Evolutionary conservation across 2,888 invertebrate genomes (phyloP).

Genomic region (Lepidocyrtinus sp.): DNA sequence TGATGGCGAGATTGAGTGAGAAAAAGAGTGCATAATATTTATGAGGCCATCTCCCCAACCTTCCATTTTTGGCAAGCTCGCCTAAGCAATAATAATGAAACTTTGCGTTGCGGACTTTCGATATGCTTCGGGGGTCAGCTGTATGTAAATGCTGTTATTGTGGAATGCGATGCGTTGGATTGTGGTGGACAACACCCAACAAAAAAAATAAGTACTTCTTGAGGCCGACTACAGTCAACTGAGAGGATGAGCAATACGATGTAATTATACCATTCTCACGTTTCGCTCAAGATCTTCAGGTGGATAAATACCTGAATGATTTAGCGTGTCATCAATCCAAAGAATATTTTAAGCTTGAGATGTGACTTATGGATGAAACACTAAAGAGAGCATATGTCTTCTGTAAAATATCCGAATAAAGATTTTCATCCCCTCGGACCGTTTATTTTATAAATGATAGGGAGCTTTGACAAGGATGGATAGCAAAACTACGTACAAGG

Average conservation of each 20-base stretch:
- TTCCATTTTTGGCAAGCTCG: slow-evolving; percentile 50
- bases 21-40: slow-evolving; percentile 30
- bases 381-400: too few species aligned
- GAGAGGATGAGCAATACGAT: background rate
- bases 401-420: too few species aligned
- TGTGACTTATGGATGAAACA: background rate
- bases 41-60: slow-evolving; percentile 18
- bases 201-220: too few species aligned
- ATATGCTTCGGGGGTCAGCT: background rate
- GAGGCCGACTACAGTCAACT: too few species aligned
- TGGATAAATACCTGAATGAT: background rate
- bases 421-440: too few species aligned
- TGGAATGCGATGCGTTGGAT: slow-evolving; percentile 19
- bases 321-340: background rate
- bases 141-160: background rate
- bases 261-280: background rate
- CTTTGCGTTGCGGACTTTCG: too few species aligned
- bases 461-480: background rate
- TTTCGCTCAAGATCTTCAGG: background rate
- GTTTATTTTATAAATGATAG: background rate
- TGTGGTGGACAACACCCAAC: slow-evolving; percentile 37
- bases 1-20: background rate
- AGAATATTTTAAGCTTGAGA: background rate
- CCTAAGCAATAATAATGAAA: too few species aligned
- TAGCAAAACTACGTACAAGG: background rate